Evolutionary conservation across 1,140 invertebrate genomes (phyloP).

Genomic region (Drosophila pseudoobscura): DNA sequence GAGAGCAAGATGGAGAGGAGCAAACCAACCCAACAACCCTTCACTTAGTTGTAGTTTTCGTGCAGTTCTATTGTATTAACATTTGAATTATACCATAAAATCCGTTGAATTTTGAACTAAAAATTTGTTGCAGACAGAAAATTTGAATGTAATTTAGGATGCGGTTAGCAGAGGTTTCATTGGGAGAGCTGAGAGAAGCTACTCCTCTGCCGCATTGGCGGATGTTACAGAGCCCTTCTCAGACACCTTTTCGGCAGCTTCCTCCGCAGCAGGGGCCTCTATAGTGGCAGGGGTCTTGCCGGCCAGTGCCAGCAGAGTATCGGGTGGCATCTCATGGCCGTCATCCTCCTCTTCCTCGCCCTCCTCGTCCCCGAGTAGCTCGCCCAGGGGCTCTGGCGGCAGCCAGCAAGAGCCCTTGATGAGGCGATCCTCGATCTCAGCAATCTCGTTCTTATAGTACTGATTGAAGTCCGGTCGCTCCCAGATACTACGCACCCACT

Average conservation of each 20-base stretch:
- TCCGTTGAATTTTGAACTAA: background rate
- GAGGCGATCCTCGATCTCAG: slow-evolving; percentile 66
- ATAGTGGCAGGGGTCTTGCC: slow-evolving; percentile 37
- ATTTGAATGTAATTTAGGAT: background rate
- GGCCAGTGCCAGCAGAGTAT: slow-evolving; percentile 41
- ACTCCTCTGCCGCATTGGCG: slow-evolving; percentile 3
- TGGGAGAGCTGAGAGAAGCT: slow-evolving; percentile 1
- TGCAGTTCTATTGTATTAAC: too few relatives aligned
- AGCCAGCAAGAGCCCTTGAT: slow-evolving; percentile 67
- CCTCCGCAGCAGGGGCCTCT: background rate
- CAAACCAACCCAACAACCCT: too few relatives aligned
- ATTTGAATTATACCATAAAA: too few relatives aligned
- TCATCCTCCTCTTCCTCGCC: slow-evolving; percentile 44
- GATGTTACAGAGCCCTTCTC: background rate
- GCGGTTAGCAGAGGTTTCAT: background rate
- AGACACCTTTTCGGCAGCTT: background rate
- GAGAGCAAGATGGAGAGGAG: too few relatives aligned
- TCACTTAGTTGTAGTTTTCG: too few relatives aligned
- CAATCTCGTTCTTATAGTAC: slow-evolving; percentile 75
- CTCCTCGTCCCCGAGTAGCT: slow-evolving; percentile 32
- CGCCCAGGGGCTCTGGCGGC: slow-evolving; percentile 52
- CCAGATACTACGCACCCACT: slow-evolving; percentile 80
- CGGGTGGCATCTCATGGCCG: slow-evolving; percentile 12
- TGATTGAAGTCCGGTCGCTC: slow-evolving; percentile 74
- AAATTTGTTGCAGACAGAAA: slow-evolving; percentile 13